Evolutionary conservation across 1,140 invertebrate genomes (phyloP).

Genomic region (Neocloeon triangulifer): DNA sequence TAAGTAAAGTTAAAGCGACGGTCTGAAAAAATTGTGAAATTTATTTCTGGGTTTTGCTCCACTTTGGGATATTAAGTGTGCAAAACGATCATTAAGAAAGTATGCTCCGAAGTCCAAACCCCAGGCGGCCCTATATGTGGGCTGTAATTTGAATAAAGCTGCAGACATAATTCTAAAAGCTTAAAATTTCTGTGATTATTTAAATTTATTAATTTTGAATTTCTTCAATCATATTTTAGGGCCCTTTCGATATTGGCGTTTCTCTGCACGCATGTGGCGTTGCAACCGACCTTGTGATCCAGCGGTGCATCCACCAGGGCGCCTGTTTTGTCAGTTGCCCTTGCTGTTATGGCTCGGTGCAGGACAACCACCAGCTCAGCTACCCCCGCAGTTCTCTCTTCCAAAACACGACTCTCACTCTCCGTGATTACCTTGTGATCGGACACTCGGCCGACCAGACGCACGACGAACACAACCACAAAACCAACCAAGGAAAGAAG

Average conservation of each 20-base stretch:
- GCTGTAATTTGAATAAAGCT: too few relatives aligned
- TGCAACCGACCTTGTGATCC: conserved; percentile 77
- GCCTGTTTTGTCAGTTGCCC: conserved; percentile 79
- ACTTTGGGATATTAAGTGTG: too few relatives aligned
- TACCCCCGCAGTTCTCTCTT: conserved; percentile 48
- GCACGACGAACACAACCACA: conserved; percentile 40
- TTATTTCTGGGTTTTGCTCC: too few relatives aligned
- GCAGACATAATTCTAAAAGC: too few relatives aligned
- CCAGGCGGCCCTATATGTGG: too few relatives aligned
- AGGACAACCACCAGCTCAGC: conserved; percentile 37
- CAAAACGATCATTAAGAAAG: too few relatives aligned
- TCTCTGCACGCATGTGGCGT: conserved; percentile 86
- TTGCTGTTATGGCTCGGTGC: conserved; percentile 81
- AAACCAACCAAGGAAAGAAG: conserved; percentile 42
- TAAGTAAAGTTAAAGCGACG: too few relatives aligned
- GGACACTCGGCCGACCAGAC: conserved; percentile 81
- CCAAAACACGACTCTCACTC: conserved; percentile 18
- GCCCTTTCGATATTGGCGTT: conserved; percentile 50
- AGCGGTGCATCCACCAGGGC: conserved; percentile 48
- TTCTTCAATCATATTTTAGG: conserved; percentile 23
- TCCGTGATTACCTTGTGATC: conserved; percentile 51
- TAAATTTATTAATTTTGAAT: conserved; percentile 8
- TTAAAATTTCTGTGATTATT: too few relatives aligned
- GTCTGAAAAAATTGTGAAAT: too few relatives aligned
- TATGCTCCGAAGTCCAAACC: too few relatives aligned